Evolutionary conservation across 37 sponge, comb jelly and placozoan genomes (phyloP), one percentile per base, ranked within the genome.

Genomic region (Beroe ovata): DNA sequence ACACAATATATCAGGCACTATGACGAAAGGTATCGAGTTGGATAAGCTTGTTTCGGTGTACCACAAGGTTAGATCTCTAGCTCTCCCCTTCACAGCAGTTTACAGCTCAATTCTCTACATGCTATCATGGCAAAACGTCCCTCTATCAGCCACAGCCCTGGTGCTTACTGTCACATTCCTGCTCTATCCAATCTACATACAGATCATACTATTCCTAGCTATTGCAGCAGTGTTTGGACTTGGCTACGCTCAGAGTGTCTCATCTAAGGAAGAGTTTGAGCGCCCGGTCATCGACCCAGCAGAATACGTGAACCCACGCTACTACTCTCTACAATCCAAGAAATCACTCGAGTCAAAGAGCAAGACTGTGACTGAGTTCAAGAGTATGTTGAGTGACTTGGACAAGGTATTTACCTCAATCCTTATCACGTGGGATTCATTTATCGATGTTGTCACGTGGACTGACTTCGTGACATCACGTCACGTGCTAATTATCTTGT

Each of bases 71-170:
- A 6, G 54, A 47, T 47, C 54, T 47, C 11, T 47, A 11, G 54
- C 54, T 11, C 54, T 16, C 11, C 54, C 54, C 54, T 11, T 47
- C 11, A 47, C 54, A 16, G 6, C 54, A 47, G 54, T 47, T 47
- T 47, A 47, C 54, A 47, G 11, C 11, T 16, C 54, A 6, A 6
- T 47, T 47, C 54, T 47, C 54, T 29, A 77, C 84, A 0, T 36
- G 28, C 38, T 77, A 39, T 77, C 84, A n/a, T 77, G 84, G 84
- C 25, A 35, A 3, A 77, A 77, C 84, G 6, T 29, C 54, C 84
- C 35, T 23, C 38, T 77, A 1, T 28, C 47, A 1, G 22, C 11
- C 25, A 4, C 22, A 14, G 26, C 47, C 21, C 84, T 77, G 1
- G 28, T 25, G 0, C 25, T 40, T 11, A 39, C 54, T 23, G 8